phyloP scores from a whole-genome alignment of 2,888 invertebrate genomes.

The Phyllotreta cruciferae region DNA sequence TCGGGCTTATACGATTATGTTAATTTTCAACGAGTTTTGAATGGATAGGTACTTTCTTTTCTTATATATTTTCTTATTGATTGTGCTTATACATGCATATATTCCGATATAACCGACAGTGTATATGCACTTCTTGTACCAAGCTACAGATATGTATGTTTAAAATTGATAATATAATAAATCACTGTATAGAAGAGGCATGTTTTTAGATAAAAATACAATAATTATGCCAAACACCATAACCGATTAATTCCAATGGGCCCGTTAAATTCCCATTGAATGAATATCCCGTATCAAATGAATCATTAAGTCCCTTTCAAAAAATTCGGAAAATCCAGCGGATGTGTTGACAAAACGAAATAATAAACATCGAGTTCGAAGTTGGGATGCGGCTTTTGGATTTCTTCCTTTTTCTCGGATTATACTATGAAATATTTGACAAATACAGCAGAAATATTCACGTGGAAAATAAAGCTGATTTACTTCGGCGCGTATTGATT shows the following conservation, averaged over 20 bases:
- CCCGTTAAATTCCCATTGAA: not conserved
- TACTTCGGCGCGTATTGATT: conserved; percentile 10
- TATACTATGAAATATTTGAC: conserved; percentile 18
- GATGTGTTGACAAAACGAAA: conserved; percentile 6
- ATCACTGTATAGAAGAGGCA: not conserved
- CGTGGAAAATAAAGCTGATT: not conserved
- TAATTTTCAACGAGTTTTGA: conserved; percentile 27
- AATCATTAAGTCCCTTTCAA: not conserved
- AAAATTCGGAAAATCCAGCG: no score
- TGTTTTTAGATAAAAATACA: not conserved
- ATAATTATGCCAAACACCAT: not conserved
- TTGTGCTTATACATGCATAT: not conserved
- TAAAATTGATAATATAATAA: no score
- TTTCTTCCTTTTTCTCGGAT: conserved; percentile 4
- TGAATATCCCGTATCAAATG: not conserved
- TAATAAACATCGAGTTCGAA: conserved; percentile 10
- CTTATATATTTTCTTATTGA: conserved; percentile 17
- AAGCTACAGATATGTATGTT: no score
- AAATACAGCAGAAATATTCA: conserved; percentile 6
- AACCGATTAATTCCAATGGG: not conserved
- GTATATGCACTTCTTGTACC: no score
- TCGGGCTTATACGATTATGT: conserved; percentile 33
- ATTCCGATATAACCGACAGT: no score
- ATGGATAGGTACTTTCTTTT: conserved; percentile 10
- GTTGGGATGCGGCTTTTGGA: conserved; percentile 5